Base-by-base conservation (phyloP, 2,888 invertebrate genomes). In the Leptopilina drosophilae region DNA sequence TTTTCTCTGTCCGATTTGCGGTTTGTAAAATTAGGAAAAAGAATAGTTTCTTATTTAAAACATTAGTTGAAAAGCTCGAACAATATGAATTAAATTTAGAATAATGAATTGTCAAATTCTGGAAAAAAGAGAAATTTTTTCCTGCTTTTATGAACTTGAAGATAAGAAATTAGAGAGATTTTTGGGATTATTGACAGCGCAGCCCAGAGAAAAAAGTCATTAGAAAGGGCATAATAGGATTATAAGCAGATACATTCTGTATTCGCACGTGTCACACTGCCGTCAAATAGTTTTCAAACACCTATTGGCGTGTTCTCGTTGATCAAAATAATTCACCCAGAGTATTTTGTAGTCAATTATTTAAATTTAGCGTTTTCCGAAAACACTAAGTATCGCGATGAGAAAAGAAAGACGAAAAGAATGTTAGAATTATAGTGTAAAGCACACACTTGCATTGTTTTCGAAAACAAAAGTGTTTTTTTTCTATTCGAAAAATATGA, bases 321-420 rank as follows among this genome's bases (percentile, higher is more conserved):
- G 69, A 49, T 49, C 53, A 49, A 69, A 42, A 69, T 69, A 69
- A 40, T 66, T 66, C 66, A 66, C 66, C 40, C n/a, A 14, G 40
- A 66, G 69, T 49, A 69, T 49, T 69, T 69, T 49, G 49, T 69
- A 69, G 69, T 69, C 69, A 69, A 69, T 49, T 69, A 69, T 26
- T 53, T 69, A 69, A 53, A 15, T 26, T 42, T 53, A 69, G 49
- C 67, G 20, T 69, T 42, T 20, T 46, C 49, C 49, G 49, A 7
- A 69, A 20, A 53, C 42, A 69, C 2, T 8, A 69, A 26, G 26
- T 69, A 20, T 69, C 12, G 14, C 12, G 14, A 26, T 53, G 69
- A 46, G 20, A 9, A 69, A 69, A 20, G 11, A 26, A 14, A 69
- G 15, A 26, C 20, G 12, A 26, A 46, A 20, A 11, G 42, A 66